Evolutionary conservation across 2,888 invertebrate species (phyloP).

Genomic region (Teleogryllus oceanicus): DNA sequence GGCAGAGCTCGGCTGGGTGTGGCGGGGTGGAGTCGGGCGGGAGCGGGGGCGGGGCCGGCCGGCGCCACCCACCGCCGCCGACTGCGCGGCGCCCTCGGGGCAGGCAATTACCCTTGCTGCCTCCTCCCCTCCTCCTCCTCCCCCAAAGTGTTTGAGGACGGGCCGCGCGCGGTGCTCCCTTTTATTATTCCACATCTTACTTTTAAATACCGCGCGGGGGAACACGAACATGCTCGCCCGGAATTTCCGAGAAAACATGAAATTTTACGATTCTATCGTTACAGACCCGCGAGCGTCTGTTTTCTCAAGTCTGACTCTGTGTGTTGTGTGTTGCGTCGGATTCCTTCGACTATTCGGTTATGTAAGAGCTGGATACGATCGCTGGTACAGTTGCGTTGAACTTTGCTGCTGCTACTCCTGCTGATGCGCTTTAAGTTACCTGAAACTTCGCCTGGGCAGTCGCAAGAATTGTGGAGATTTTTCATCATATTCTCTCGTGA

Average conservation of each 20-base stretch:
- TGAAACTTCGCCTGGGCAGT: too few relatives aligned
- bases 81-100: not conserved
- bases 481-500: too few relatives aligned
- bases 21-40: not conserved
- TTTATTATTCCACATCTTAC: constrained; percentile 18
- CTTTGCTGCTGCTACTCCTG: too few relatives aligned
- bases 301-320: not conserved
- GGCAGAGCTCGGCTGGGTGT: not conserved
- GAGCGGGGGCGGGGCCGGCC: not conserved
- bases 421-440: too few relatives aligned
- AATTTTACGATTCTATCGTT: constrained; percentile 18
- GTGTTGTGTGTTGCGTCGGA: not conserved
- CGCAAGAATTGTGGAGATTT: too few relatives aligned
- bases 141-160: not conserved
- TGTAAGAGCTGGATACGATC: not conserved
- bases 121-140: not conserved
- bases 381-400: too few relatives aligned
- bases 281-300: not conserved
- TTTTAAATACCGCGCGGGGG: not conserved
- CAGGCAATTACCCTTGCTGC: not conserved
- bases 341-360: not conserved
- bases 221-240: constrained; percentile 18
- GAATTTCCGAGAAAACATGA: constrained; percentile 18
- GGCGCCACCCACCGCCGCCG: not conserved
- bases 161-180: not conserved